phyloP scores from a whole-genome alignment of 1,140 invertebrate genomes.

The Galleria mellonella region DNA sequence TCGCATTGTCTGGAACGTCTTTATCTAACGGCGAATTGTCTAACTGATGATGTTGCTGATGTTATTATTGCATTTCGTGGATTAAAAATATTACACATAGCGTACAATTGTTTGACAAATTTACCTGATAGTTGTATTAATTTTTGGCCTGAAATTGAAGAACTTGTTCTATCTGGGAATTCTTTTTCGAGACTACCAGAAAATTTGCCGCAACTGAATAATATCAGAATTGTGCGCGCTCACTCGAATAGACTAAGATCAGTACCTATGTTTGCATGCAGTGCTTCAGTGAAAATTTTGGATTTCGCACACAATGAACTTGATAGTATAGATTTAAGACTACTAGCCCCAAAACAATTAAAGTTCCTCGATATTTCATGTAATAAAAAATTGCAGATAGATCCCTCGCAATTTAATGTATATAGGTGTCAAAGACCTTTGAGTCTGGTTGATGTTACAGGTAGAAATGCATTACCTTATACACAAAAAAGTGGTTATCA shows the following conservation, averaged over 20 bases:
- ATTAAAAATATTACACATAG: conserved; percentile 82
- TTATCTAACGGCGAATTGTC: conserved; percentile 85
- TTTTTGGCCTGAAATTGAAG: conserved; percentile 86
- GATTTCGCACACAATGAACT: conserved; percentile 91
- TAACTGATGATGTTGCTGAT: conserved; percentile 82
- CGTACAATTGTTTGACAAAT: conserved; percentile 84
- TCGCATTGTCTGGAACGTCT: conserved; percentile 81
- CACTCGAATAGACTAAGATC: conserved; percentile 87
- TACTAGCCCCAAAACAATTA: conserved; percentile 85
- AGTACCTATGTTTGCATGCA: conserved; percentile 84
- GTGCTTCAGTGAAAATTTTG: conserved; percentile 83
- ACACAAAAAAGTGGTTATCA: conserved; percentile 76
- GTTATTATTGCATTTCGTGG: conserved; percentile 79
- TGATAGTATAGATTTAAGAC: conserved; percentile 83
- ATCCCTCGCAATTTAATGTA: conserved; percentile 85
- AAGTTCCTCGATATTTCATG: conserved; percentile 91
- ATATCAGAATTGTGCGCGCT: conserved; percentile 84
- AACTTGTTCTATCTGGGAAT: conserved; percentile 89
- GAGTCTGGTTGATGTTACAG: conserved; percentile 88
- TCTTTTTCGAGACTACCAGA: conserved; percentile 85
- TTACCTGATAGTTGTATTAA: conserved; percentile 84
- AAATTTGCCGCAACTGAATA: conserved; percentile 81
- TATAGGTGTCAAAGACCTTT: conserved; percentile 86
- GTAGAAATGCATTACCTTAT: conserved; percentile 81
- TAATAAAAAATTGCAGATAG: conserved; percentile 86